A percentile compares a stretch with the other conserved stretches of the same genome.
Evolutionary conservation across 2,113 vertebrate species (phyloP).

Genomic region (Picathartes gymnocephalus): DNA sequence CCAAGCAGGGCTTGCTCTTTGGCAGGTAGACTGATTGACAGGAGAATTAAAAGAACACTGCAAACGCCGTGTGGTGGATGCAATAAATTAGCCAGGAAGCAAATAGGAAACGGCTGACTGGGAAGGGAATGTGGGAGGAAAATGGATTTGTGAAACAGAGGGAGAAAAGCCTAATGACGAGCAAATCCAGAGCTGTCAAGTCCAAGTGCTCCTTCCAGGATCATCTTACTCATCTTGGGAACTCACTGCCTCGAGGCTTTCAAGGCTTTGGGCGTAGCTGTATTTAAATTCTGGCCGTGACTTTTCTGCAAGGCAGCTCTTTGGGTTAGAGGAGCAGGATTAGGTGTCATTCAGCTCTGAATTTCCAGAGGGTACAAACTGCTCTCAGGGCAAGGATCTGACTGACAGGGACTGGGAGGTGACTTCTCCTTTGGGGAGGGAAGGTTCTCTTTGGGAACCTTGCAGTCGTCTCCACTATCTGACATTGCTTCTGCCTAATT

Average conservation of each 20-base stretch:
- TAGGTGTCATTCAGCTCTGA: neutral
- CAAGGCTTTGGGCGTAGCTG: neutral
- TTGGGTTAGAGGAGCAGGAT: neutral
- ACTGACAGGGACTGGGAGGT: neutral
- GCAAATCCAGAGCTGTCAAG: neutral
- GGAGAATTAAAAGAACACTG: neutral
- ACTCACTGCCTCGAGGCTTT: neutral
- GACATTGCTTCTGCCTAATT: neutral
- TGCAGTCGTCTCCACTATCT: neutral
- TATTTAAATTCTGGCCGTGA: neutral
- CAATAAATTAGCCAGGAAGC: slow-evolving; percentile 10
- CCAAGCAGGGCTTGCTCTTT: neutral
- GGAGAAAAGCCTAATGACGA: neutral
- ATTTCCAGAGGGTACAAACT: neutral
- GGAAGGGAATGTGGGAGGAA: neutral
- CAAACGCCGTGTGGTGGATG: neutral
- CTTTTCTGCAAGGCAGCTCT: neutral
- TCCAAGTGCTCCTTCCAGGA: neutral
- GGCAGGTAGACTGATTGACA: neutral
- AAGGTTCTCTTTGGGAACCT: neutral
- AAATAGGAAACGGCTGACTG: neutral
- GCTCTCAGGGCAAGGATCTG: neutral
- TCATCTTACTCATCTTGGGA: neutral
- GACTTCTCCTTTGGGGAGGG: neutral
- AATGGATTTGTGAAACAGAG: neutral